Percentiles rank a stretch among this genome's conserved stretches.
phyloP scores from a whole-genome alignment of 1,140 invertebrate genomes.

The Temnothorax longispinosus region DNA sequence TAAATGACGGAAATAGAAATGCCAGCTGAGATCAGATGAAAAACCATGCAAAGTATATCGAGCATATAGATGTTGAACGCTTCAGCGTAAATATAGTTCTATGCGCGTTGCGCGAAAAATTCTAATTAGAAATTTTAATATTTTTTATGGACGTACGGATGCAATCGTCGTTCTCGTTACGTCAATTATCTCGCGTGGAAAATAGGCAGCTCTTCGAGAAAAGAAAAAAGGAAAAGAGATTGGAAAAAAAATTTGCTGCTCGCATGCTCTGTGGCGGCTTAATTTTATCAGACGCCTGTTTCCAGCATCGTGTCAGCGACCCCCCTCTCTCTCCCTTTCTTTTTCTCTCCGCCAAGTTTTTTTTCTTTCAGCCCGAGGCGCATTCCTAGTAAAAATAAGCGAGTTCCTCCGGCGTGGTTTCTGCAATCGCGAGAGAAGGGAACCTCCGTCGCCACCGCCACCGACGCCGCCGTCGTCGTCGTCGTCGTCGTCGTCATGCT shows the following conservation, averaged over 20 bases:
- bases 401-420: constrained; percentile 54
- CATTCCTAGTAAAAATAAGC: constrained; percentile 74
- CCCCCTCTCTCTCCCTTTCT: background rate
- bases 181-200: constrained; percentile 10
- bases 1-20: constrained; percentile 38
- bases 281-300: constrained; percentile 66
- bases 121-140: background rate
- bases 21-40: constrained; percentile 1
- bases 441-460: background rate
- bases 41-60: background rate
- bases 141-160: background rate
- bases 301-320: constrained; percentile 64
- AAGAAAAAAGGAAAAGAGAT: background rate
- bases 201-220: background rate
- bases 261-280: constrained; percentile 44
- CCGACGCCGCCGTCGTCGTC: background rate
- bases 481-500: constrained; percentile 32
- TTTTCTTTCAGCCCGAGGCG: constrained; percentile 37
- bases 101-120: background rate
- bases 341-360: background rate
- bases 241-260: background rate
- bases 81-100: constrained; percentile 2
- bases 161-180: background rate
- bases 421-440: constrained; percentile 59
- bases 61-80: background rate